Evolutionary conservation across 30 jellyfish, hydroid and myxozoan genomes (phyloP).

Genomic region (Hydractinia symbiolongicarpus): DNA sequence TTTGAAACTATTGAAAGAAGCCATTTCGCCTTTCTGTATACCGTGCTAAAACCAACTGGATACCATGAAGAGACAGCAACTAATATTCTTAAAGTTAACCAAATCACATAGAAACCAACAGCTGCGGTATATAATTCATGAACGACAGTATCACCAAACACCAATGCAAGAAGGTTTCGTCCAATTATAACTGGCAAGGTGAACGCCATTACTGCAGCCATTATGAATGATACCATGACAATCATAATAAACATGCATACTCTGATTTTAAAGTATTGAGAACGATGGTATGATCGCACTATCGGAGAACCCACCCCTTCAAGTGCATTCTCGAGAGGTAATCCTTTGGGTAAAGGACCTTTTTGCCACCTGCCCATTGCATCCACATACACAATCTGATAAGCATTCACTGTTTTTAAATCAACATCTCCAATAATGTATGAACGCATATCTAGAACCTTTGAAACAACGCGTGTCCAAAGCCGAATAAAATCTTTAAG

Average conservation of each 20-base stretch:
- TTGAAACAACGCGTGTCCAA: slow-evolving; percentile 67
- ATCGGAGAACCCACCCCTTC: slow-evolving; percentile 51
- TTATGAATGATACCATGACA: slow-evolving; percentile 4
- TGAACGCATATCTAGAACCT: slow-evolving; percentile 67
- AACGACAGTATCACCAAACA: slow-evolving; percentile 62
- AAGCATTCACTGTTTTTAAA: slow-evolving; percentile 46
- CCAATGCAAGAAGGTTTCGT: slow-evolving; percentile 47
- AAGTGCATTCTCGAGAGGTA: slow-evolving; percentile 32
- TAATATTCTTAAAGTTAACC: slow-evolving; percentile 61
- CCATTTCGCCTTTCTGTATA: slow-evolving; percentile 14
- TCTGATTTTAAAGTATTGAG: slow-evolving; percentile 15
- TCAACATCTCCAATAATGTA: slow-evolving; percentile 90
- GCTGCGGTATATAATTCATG: slow-evolving; percentile 95
- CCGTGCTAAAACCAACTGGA: slow-evolving; percentile 20
- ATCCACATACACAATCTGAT: slow-evolving; percentile 32
- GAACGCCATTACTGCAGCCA: background rate
- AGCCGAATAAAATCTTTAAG: slow-evolving; percentile 61
- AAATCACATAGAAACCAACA: slow-evolving; percentile 71
- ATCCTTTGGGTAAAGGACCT: slow-evolving; percentile 33
- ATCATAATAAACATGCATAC: background rate
- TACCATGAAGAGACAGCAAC: slow-evolving; percentile 60
- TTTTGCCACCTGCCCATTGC: slow-evolving; percentile 34
- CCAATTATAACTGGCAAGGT: slow-evolving; percentile 55
- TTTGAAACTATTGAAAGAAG: slow-evolving; percentile 30
- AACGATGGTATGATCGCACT: slow-evolving; percentile 27